Percentiles rank a stretch among this genome's conserved stretches.
Conservation (phyloP, 2,113 vertebrate genomes). For the Phrynosoma platyrhinos region DNA sequence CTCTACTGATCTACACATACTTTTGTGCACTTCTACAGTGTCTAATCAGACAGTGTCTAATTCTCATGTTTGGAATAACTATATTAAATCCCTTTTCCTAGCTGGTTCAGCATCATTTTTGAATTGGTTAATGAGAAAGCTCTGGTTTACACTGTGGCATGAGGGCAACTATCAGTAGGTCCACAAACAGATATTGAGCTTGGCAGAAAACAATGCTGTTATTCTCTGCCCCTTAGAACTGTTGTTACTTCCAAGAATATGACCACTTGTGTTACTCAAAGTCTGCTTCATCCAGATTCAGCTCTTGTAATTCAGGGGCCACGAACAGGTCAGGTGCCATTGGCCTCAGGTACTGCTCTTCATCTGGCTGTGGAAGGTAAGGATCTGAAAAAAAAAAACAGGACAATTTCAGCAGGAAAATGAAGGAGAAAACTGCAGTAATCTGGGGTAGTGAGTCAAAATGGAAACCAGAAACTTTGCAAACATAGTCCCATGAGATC, state of each 20-base stretch:
- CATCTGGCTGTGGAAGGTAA: constrained; percentile 17
- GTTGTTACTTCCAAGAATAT: neutral
- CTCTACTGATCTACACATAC: neutral
- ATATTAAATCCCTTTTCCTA: too few relatives aligned
- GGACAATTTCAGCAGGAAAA: neutral
- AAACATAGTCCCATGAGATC: neutral
- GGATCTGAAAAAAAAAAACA: constrained; percentile 9
- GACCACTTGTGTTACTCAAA: neutral
- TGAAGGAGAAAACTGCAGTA: neutral
- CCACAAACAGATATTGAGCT: neutral
- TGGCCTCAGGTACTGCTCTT: rapidly evolving
- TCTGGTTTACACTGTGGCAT: neutral
- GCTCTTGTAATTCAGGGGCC: neutral
- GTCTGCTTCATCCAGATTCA: constrained; percentile 21
- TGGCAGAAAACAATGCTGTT: neutral
- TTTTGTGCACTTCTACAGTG: neutral
- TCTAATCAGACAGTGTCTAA: too few relatives aligned
- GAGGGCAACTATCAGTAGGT: neutral
- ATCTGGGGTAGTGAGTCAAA: neutral
- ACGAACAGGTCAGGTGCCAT: neutral
- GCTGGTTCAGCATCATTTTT: neutral
- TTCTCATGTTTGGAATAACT: neutral
- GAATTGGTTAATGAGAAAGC: neutral
- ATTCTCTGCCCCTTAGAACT: too few relatives aligned
- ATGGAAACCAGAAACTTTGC: neutral